phyloP scores from a whole-genome alignment of 2,888 invertebrate genomes.

The Coenonympha glycerion region DNA sequence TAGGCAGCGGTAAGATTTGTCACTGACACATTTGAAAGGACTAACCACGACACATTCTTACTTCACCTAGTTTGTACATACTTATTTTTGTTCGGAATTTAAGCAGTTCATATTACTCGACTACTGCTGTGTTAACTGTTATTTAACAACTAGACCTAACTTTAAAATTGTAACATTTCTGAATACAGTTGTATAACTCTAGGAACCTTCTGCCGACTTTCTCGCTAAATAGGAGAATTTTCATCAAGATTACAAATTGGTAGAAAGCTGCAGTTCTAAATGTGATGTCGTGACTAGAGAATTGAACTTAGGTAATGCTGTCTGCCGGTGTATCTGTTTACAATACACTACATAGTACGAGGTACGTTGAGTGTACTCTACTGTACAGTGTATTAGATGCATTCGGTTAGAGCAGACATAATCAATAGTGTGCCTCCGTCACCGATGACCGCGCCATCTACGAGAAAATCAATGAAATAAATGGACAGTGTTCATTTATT shows the following conservation, averaged over 20 bases:
- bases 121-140: too few relatives aligned
- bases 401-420: conserved; percentile 63
- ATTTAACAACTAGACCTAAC: too few relatives aligned
- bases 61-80: too few relatives aligned
- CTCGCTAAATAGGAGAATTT: conserved; percentile 34
- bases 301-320: conserved; percentile 44
- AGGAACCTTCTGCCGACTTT: conserved; percentile 28
- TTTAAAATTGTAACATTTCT: too few relatives aligned
- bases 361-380: conserved; percentile 21
- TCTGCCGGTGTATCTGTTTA: too few relatives aligned
- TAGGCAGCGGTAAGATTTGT: too few relatives aligned
- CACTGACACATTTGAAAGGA: too few relatives aligned
- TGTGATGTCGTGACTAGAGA: conserved; percentile 50
- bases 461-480: conserved; percentile 45
- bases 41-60: too few relatives aligned
- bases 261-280: conserved; percentile 51
- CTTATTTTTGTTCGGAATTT: too few relatives aligned
- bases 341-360: conserved; percentile 28
- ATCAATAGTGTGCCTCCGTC: conserved; percentile 58
- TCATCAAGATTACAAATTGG: conserved; percentile 39
- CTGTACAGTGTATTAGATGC: conserved; percentile 38
- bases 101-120: too few relatives aligned
- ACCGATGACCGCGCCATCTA: conserved; percentile 42
- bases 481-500: not conserved
- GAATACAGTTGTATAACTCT: not conserved